Percentiles rank a stretch among this genome's conserved stretches.
These are phyloP conservation scores for Temnothorax curvispinosus DNA, from an alignment of 1,140 invertebrate species.

Conservation along the genomic window DNA sequence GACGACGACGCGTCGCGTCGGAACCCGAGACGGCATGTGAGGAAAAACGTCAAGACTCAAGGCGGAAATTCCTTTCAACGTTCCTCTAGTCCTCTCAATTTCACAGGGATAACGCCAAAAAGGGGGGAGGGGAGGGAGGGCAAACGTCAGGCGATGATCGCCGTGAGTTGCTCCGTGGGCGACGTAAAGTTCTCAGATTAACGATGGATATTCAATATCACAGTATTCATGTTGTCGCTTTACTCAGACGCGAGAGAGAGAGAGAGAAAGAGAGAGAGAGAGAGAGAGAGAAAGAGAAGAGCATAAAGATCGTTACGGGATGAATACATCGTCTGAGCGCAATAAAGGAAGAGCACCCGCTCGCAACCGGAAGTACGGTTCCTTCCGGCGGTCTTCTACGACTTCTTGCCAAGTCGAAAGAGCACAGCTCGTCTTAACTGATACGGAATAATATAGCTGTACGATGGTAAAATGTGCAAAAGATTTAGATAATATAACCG, in stretches of 20 bases:
- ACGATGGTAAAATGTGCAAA: neutral
- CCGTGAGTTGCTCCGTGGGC: neutral
- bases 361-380: slow-evolving; percentile 1
- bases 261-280: neutral
- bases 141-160: neutral
- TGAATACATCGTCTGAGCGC: neutral
- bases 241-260: neutral
- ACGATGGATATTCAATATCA: slow-evolving; percentile 46
- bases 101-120: neutral
- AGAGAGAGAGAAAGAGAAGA: neutral
- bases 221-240: neutral
- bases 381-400: neutral
- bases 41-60: neutral
- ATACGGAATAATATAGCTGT: neutral
- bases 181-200: slow-evolving; percentile 21
- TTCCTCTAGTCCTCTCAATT: neutral
- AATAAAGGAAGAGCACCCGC: neutral
- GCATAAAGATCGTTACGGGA: neutral
- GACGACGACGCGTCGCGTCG: neutral
- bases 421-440: neutral
- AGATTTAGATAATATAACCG: neutral
- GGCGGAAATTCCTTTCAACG: neutral
- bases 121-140: no score
- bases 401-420: neutral
- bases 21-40: slow-evolving; percentile 14